phyloP scores from a whole-genome alignment of 2,888 invertebrate genomes.

The Tromatobia lineatoria region DNA sequence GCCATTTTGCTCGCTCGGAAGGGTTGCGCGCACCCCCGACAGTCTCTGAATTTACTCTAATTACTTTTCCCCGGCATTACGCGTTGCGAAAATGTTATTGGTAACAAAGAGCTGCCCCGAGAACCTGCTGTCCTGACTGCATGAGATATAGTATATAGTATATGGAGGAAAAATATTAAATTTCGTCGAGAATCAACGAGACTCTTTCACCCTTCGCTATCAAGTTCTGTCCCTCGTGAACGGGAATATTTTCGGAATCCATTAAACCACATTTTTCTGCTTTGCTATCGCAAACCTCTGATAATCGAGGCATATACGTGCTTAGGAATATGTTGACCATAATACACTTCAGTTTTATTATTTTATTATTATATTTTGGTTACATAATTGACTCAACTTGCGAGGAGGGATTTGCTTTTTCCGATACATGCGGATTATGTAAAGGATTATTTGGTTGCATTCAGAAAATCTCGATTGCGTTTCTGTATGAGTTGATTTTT shows the following conservation, averaged over 20 bases:
- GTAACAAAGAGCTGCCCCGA: constrained; percentile 79
- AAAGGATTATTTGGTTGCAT: not conserved
- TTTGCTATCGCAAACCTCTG: not conserved
- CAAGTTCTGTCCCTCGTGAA: constrained; percentile 18
- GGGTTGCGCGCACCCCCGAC: constrained; percentile 77
- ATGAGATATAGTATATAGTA: constrained; percentile 48
- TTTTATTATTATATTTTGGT: not conserved
- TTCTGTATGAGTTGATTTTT: not conserved
- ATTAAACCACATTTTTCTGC: constrained; percentile 14
- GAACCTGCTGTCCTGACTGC: constrained; percentile 63
- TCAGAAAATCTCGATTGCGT: constrained; percentile 5
- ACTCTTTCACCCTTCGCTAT: constrained; percentile 53
- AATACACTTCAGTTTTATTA: too few species aligned
- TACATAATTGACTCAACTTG: constrained; percentile 11
- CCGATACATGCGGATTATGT: not conserved
- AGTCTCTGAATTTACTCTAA: constrained; percentile 83
- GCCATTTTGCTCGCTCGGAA: constrained; percentile 82
- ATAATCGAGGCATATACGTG: not conserved
- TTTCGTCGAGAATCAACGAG: constrained; percentile 62
- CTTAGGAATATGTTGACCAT: not conserved
- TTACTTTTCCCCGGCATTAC: constrained; percentile 82
- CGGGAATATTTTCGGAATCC: constrained; percentile 34
- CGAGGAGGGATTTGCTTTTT: not conserved
- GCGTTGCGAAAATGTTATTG: constrained; percentile 82
- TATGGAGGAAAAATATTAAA: constrained; percentile 24